phyloP scores from a whole-genome alignment of 2,113 vertebrate species.

The Abramis brama region DNA sequence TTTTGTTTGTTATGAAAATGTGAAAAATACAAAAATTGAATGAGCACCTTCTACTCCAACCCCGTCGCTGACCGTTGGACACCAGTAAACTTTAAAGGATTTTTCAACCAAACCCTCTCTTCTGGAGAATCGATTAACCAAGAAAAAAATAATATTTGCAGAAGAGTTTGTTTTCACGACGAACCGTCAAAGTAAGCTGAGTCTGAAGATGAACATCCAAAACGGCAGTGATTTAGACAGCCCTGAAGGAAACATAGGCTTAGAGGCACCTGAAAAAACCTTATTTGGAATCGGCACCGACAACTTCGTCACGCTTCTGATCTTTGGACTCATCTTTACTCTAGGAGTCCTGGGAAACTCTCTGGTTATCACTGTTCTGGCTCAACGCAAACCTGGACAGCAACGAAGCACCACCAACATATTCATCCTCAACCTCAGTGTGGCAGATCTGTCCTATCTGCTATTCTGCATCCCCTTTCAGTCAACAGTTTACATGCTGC shows the following conservation, averaged over 20 bases:
- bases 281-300: constrained; percentile 86
- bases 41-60: background rate
- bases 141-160: background rate
- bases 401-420: constrained; percentile 93
- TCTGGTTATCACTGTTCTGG: constrained; percentile 93
- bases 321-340: constrained; percentile 89
- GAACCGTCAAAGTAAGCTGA: background rate
- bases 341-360: constrained; percentile 93
- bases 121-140: background rate
- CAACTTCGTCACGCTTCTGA: constrained; percentile 86
- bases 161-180: background rate
- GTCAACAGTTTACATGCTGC: constrained; percentile 90
- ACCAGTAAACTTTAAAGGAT: constrained; percentile 1
- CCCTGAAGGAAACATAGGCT: background rate
- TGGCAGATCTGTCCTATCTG: constrained; percentile 94
- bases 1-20: background rate
- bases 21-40: background rate
- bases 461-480: constrained; percentile 97
- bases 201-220: constrained; percentile 22
- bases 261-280: constrained; percentile 64
- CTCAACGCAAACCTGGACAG: constrained; percentile 86
- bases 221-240: constrained; percentile 32
- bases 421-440: constrained; percentile 67
- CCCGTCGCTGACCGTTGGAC: background rate
- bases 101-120: background rate